Percentiles rank a stretch among this genome's conserved stretches.
phyloP scores from a whole-genome alignment of 2,113 vertebrate genomes.

The Calyptomena viridis region DNA sequence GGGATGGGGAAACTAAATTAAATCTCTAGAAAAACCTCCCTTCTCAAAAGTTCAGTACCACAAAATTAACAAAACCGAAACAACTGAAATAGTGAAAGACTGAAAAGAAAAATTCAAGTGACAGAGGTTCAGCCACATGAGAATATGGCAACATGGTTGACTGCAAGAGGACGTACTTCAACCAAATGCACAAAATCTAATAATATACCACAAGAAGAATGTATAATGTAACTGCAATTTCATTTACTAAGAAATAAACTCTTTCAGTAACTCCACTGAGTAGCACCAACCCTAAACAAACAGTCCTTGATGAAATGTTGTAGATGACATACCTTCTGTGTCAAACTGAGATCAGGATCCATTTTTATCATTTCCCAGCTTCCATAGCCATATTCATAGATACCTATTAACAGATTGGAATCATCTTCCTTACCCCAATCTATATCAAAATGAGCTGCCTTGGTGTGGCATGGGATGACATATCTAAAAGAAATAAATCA shows the following conservation, averaged over 20 bases:
- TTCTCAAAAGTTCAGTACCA: neutral
- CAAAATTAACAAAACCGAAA: neutral
- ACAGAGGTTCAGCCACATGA: neutral
- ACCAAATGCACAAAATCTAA: neutral
- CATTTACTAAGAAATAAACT: neutral
- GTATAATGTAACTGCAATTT: neutral
- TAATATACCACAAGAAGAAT: neutral
- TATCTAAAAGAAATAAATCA: slow-evolving; percentile 78
- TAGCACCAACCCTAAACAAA: neutral
- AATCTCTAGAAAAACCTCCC: neutral
- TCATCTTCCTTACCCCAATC: slow-evolving; percentile 98
- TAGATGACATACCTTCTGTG: slow-evolving; percentile 85
- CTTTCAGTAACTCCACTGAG: neutral
- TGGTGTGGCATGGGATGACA: slow-evolving; percentile 91
- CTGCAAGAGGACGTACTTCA: neutral
- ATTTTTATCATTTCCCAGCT: slow-evolving; percentile 99
- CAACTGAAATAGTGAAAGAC: neutral
- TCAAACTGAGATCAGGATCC: slow-evolving; percentile 98
- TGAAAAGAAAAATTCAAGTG: neutral
- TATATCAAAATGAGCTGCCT: slow-evolving; percentile 98
- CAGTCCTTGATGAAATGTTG: neutral
- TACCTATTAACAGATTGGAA: slow-evolving; percentile 94
- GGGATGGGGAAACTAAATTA: neutral
- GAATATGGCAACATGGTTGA: neutral
- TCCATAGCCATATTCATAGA: slow-evolving; percentile 98